Conservation (phyloP, 2,113 vertebrate species). For the Alaudala cheleensis region DNA sequence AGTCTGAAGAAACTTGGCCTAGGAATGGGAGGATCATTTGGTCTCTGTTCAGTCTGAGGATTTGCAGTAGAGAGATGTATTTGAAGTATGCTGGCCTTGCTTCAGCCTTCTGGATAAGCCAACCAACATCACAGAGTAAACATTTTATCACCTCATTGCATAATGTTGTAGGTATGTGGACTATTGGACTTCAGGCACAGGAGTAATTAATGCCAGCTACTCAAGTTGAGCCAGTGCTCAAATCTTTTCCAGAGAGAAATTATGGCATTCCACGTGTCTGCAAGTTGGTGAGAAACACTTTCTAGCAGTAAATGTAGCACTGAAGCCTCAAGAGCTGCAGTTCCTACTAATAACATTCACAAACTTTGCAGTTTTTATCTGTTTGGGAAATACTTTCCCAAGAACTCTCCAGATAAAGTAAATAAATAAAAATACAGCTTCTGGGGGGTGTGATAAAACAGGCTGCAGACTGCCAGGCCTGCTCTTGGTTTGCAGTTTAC, state of each 20-base stretch:
- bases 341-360: not conserved
- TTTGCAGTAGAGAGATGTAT: not conserved
- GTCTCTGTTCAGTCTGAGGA: not conserved
- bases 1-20: not conserved
- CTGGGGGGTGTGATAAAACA: not conserved
- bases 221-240: not conserved
- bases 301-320: not conserved
- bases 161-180: not conserved
- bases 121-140: not conserved
- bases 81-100: not conserved
- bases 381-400: not conserved
- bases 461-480: not conserved
- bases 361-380: not conserved
- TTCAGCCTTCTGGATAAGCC: not conserved
- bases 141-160: conserved; percentile 4
- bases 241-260: not conserved
- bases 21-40: not conserved
- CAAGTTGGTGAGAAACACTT: not conserved
- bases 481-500: not conserved
- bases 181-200: not conserved
- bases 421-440: not conserved
- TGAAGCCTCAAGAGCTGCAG: not conserved
- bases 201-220: not conserved
- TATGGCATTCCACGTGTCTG: not conserved
- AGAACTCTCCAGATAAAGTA: not conserved